Evolutionary conservation across 2,797 vertebrate species (phyloP), one percentile per base, ranked within the genome.

Genomic region (Florisuga fusca): DNA sequence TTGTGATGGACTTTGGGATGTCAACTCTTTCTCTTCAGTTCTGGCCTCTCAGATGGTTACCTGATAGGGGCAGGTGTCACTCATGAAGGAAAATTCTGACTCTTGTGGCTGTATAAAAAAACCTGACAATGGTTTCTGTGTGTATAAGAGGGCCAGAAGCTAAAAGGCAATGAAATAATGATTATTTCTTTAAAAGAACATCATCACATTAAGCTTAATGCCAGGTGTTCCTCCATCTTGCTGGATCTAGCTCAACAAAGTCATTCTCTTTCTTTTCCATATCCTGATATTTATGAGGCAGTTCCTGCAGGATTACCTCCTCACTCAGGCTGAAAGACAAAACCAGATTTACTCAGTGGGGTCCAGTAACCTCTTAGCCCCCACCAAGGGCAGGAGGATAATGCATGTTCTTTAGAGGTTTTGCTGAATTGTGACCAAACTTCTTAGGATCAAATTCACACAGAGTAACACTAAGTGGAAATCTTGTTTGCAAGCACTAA

Each of bases 391-490:
- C 81, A 92, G 80, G 1, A 4, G 79, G 41, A 64, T 75, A 72
- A 72, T 50, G 48, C 8, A 11, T 15, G 31, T 12, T 66, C 62
- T 86, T 91, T 12, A 75, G 45, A 85, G 59, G 25, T 83, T 95
- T 85, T 82, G 68, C 78, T 92, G 84, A 57, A 87, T 89, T 5
- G 1, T 81, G 77, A 72, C 51, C 55, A 27, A 58, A 92, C 62
- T 86, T 90, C 90, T 90, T 68, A 54, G 71, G 86, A 88, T 94
- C 83, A 46, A 86, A 88, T 83, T 92, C 81, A 79, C 16, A 59
- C 69, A 48, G 94, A 67, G 90, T 82, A 63, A 61, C 84, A 48
- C 79, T 87, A 94, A 90, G 58, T 80, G 66, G 87, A 89, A 92
- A 84, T 77, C 75, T 74, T 83, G 43, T 85, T 95, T 89, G 46